Evolutionary conservation across 2,888 invertebrate genomes (phyloP).

Genomic region (Clivina fossor): DNA sequence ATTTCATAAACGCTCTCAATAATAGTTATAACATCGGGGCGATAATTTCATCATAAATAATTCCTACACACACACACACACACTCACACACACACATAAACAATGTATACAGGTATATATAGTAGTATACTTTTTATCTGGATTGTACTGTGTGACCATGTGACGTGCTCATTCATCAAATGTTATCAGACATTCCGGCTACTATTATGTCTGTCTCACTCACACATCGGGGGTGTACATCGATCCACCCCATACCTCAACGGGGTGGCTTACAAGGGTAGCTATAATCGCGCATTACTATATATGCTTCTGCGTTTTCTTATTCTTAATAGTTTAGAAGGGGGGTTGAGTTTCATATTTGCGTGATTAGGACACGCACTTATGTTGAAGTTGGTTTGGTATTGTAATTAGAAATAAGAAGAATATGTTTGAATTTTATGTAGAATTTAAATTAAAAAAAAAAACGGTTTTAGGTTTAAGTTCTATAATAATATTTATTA

Average conservation of each 20-base stretch:
- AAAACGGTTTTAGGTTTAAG: no score
- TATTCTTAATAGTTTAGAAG: no score
- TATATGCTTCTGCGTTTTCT: no score
- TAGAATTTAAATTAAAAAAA: no score
- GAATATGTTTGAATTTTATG: no score
- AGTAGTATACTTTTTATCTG: constrained; percentile 29
- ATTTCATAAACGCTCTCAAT: constrained; percentile 34
- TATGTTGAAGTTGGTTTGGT: no score
- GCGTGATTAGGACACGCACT: no score
- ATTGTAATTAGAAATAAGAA: no score
- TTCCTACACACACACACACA: constrained; percentile 22
- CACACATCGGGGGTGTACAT: constrained; percentile 12
- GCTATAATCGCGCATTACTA: no score
- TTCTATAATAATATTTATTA: no score
- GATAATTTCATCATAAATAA: constrained; percentile 34
- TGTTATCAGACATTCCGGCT: constrained; percentile 33
- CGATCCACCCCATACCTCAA: constrained; percentile 7
- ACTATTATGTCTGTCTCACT: constrained; percentile 25
- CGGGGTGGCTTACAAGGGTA: not conserved
- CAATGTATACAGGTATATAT: constrained; percentile 12
- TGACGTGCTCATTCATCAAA: constrained; percentile 37
- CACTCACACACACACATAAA: no score
- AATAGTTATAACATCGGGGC: constrained; percentile 33
- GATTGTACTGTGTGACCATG: constrained; percentile 33
- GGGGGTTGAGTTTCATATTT: no score